Evolutionary conservation across 2,113 vertebrate genomes (phyloP).

Genomic region (Empidonax traillii): DNA sequence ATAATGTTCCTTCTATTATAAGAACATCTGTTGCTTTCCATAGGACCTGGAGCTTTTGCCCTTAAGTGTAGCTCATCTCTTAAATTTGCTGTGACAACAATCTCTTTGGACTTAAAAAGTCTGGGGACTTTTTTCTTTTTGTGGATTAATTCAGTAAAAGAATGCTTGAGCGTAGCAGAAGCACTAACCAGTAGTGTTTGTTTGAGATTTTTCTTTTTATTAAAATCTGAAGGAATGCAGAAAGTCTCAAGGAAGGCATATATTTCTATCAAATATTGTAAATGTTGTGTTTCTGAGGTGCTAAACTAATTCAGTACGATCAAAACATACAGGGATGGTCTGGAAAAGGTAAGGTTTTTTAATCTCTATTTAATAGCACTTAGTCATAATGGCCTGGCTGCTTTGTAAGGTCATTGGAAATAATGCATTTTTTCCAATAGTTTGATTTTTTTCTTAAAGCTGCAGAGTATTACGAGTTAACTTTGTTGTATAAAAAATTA

Average conservation of each 20-base stretch:
- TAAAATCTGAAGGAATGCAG: not conserved
- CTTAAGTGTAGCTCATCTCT: not conserved
- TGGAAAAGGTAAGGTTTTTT: not conserved
- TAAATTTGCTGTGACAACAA: not conserved
- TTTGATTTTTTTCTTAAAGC: not conserved
- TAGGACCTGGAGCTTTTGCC: not conserved
- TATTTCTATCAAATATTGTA: not conserved
- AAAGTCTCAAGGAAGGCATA: not conserved
- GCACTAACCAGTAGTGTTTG: not conserved
- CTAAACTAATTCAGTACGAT: not conserved
- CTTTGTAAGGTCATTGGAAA: not conserved
- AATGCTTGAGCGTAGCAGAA: not conserved
- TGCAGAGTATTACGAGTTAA: not conserved
- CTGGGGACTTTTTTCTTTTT: not conserved
- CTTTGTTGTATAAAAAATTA: not conserved
- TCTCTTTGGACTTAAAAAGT: not conserved
- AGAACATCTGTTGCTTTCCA: not conserved
- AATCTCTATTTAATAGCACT: not conserved
- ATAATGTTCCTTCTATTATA: not conserved
- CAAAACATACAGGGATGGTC: not conserved
- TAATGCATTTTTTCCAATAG: not conserved
- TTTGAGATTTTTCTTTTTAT: not conserved
- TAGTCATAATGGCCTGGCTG: not conserved
- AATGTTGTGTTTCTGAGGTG: not conserved
- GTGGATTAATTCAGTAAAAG: not conserved